Evolutionary conservation across 1,140 invertebrate species (phyloP), one percentile per base, ranked within the genome.

Genomic region (Propsilocerus akamusi): DNA sequence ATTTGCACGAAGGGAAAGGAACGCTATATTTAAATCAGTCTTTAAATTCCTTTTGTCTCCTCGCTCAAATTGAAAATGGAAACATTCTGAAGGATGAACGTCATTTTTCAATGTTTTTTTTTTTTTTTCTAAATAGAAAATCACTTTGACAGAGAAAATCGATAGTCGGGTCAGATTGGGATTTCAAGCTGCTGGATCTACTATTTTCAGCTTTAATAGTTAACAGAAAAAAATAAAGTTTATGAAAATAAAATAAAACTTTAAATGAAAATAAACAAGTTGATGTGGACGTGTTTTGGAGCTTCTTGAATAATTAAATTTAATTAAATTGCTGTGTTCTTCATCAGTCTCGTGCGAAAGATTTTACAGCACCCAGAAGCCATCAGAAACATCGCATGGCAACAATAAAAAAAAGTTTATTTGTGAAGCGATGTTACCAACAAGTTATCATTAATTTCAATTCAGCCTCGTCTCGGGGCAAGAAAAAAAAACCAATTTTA

Each of bases 401-500:
- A n/a, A 30, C 10, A 30, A 30, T 30, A 30, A 30, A 30, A 30
- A 3, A 30, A 41, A 41, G 34, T 20, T 11, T 30, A 30, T 30
- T 30, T 30, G 10, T 30, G n/a, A 8, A 30, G 22, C 34, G 22
- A 17, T 17, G 34, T 20, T 8, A 17, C 17, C 17, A 41, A 41
- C 34, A 41, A 41, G 34, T 20, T 41, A 41, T 41, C 34, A 41
- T 41, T 41, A 41, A 41, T 41, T 41, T 41, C 14, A 41, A 41
- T 41, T 41, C 34, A n/a, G n/a, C n/a, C n/a, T n/a, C n/a, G n/a
- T n/a, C n/a, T n/a, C n/a, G n/a, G n/a, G n/a, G n/a, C n/a, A n/a
- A n/a, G n/a, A n/a, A n/a, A n/a, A n/a, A n/a, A n/a, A n/a, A n/a
- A n/a, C n/a, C n/a, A n/a, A n/a, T n/a, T n/a, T n/a, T n/a, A n/a